phyloP scores from a whole-genome alignment of 1,140 invertebrate species.

The Heliconius hermathena region DNA sequence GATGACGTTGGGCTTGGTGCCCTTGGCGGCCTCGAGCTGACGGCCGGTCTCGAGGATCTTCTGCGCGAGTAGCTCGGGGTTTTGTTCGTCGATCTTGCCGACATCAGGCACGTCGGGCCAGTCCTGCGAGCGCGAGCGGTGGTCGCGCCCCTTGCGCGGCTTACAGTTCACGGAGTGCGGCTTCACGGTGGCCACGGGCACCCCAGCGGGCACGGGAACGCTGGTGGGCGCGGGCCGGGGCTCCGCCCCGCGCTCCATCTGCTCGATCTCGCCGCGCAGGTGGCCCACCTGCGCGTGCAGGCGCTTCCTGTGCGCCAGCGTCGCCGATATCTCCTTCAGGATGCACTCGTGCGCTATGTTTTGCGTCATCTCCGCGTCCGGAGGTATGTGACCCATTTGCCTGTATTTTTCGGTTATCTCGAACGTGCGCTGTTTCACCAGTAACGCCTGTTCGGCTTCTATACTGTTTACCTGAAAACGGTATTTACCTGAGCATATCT shows the following conservation, averaged over 20 bases:
- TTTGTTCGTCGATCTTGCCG: constrained; percentile 94
- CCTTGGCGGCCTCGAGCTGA: constrained; percentile 92
- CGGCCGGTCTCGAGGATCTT: constrained; percentile 94
- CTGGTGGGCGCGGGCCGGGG: constrained; percentile 76
- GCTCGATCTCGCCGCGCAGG: constrained; percentile 88
- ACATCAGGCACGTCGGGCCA: constrained; percentile 95
- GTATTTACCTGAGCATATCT: constrained; percentile 32
- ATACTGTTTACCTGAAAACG: constrained; percentile 78
- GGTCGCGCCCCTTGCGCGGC: constrained; percentile 86
- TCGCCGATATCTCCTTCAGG: constrained; percentile 92
- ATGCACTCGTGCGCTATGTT: constrained; percentile 89
- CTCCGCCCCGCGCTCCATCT: constrained; percentile 88
- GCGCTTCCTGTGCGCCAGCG: constrained; percentile 90
- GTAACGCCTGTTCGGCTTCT: constrained; percentile 87
- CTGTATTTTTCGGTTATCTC: constrained; percentile 87
- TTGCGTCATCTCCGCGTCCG: constrained; percentile 83
- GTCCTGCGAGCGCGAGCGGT: constrained; percentile 90
- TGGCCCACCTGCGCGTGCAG: constrained; percentile 89
- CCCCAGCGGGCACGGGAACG: constrained; percentile 73
- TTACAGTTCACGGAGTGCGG: constrained; percentile 75
- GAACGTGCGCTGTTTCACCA: constrained; percentile 86
- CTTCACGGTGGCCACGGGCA: constrained; percentile 77
- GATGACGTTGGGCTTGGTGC: constrained; percentile 73
- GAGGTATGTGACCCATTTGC: constrained; percentile 78
- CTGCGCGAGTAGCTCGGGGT: constrained; percentile 93